Evolutionary conservation across 2,113 vertebrate species (phyloP), one percentile per base, ranked within the genome.

Genomic region (Rhinopomastus cyanomelas): DNA sequence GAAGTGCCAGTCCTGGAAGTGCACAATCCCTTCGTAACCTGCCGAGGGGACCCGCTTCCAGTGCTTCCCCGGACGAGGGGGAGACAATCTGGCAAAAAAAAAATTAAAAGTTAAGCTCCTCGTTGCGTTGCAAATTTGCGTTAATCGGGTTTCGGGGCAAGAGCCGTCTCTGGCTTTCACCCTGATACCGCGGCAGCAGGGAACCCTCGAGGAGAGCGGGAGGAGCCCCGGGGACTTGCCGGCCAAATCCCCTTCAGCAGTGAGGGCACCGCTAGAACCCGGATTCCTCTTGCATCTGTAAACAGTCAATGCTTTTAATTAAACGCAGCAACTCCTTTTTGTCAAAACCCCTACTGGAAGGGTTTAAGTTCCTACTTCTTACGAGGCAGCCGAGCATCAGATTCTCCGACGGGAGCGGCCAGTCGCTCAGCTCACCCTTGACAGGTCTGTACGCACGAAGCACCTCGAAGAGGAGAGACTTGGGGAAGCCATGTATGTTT

Each of bases 261-360:
- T 79, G 39, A 89, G 74, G 91, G 84, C 93, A 81, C 65, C 92
- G 60, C 95, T 96, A 88, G 96, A 94, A 94, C 92, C 93, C 61
- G 76, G 48, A 57, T 92, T 94, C 66, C 91, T 75, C 93, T 93
- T 94, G 92, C 92, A 90, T 94, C 95, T n/a, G 81, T 39, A 95
- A 95, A 94, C 76, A 92, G 72, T 90, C 88, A 49, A 72, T 93
- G 96, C 91, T 94, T 96, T 95, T 96, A 96, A 97, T 96, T 96
- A 94, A 96, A 94, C 32, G 59, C 88, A 71, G 93, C 79, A 83
- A 77, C 73, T 17, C 62, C 81, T 39, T 92, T 95, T 85, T 84
- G 84, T 85, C 92, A 90, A 95, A 92, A 73, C 64, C 82, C 81
- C 44, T 23, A 91, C 88, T 94, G 84, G 95, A 89, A 96, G 93